Base-by-base conservation (phyloP, 2,888 invertebrate genomes). In the Torymus tubicola region DNA sequence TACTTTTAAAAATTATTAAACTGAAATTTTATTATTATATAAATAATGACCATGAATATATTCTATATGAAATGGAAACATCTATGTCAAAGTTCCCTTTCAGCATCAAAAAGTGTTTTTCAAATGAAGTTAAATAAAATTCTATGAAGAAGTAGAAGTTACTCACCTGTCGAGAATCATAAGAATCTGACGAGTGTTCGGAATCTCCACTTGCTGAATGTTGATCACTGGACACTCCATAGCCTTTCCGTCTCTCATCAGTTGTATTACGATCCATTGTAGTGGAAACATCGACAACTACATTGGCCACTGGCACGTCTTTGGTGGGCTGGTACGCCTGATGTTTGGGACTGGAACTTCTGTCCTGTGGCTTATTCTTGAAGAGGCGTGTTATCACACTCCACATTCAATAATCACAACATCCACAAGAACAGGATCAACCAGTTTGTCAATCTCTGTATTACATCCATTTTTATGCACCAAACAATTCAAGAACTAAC, bases 251-350 rank as follows among this genome's bases (percentile, higher is more conserved):
- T 89, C 90, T 88, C 85, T 90, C 89, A 83, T 90, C 90, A 86
- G 86, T 87, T 85, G 87, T 88, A 87, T 90, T 89, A 86, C 89
- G 90, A 87, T 90, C 90, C 90, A 90, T 90, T 86, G 87, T 87
- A 86, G 87, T 87, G 90, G 87, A 90, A 89, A 88, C 90, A 90
- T 90, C 88, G 90, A 90, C 90, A 87, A 86, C 87, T 86, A 85
- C 85, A 85, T 87, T 85, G 85, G 88, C 87, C 87, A 84, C 87
- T 84, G 86, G 86, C 87, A 82, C 86, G 73, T 57, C 75, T 78
- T 68, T 82, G 77, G 78, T 83, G 81, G 83, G 84, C 77, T 86
- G 83, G 82, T 77, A 79, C 78, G 84, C 84, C 81, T 85, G 86
- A 77, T 85, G 84, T 83, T 85, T 83, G 72, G 82, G 82, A 69